Conservation (phyloP, 1,140 invertebrate species). For the Caerostris darwini region DNA sequence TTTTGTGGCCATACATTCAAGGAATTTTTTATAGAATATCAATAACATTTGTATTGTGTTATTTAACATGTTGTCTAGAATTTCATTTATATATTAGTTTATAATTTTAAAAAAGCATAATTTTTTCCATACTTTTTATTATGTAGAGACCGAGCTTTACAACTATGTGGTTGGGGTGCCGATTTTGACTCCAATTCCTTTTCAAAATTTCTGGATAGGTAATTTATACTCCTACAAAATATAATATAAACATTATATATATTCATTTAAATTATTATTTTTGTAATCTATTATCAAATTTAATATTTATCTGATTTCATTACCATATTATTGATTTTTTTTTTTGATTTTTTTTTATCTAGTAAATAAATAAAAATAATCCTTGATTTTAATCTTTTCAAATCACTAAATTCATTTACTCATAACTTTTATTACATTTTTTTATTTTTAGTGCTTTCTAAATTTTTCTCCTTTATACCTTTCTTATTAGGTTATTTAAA, state of each 20-base stretch:
- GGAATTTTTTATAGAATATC: no score
- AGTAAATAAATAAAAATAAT: no score
- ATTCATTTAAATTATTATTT: neutral
- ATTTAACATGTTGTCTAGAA: no score
- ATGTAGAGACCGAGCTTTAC: constrained; percentile 87
- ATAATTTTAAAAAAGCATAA: neutral
- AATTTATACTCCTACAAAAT: neutral
- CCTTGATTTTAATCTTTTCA: no score
- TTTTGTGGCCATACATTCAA: no score
- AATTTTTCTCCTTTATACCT: no score
- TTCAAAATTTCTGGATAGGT: constrained; percentile 79
- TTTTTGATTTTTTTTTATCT: neutral
- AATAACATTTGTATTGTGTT: no score
- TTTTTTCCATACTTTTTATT: neutral
- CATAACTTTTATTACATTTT: no score
- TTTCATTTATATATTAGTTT: neutral
- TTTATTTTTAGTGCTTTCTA: no score
- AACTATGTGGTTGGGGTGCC: constrained; percentile 93
- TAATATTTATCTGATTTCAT: neutral
- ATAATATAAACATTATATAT: no score
- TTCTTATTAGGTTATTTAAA: no score
- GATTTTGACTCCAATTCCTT: constrained; percentile 85
- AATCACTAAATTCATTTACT: no score
- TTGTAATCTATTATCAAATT: neutral
- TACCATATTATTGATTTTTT: neutral